phyloP scores from a whole-genome alignment of 2,113 vertebrate species.

The Phyllostomus hastatus region DNA sequence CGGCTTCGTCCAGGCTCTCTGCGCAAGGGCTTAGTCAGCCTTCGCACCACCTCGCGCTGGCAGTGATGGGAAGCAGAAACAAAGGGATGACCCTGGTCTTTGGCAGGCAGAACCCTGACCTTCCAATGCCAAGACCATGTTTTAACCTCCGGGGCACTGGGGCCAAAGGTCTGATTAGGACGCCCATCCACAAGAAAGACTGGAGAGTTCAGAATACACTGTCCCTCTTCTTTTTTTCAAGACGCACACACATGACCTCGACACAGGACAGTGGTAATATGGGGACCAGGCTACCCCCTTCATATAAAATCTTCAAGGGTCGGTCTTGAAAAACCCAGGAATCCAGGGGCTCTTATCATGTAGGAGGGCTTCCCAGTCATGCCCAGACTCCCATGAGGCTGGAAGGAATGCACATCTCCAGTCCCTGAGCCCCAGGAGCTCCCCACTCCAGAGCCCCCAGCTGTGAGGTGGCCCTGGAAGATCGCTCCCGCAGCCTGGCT shows the following conservation, averaged over 20 bases:
- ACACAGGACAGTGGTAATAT: not conserved
- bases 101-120: not conserved
- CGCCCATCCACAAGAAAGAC: not conserved
- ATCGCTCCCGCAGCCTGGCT: not conserved
- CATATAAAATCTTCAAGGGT: not conserved
- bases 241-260: not conserved
- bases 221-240: not conserved
- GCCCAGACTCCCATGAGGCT: not conserved
- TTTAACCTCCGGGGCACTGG: not conserved
- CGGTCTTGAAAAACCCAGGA: not conserved
- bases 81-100: not conserved
- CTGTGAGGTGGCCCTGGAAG: not conserved
- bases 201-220: not conserved
- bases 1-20: not conserved
- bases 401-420: not conserved
- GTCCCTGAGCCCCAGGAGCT: not conserved
- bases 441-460: not conserved
- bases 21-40: not conserved
- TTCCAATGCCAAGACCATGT: not conserved
- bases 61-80: not conserved
- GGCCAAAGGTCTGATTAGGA: not conserved
- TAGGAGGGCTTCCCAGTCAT: not conserved
- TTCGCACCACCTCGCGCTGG: accelerated
- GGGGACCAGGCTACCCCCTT: not conserved
- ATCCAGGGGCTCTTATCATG: not conserved